Base-by-base conservation (phyloP, 1,140 invertebrate species). In the Drosophila guanche region DNA sequence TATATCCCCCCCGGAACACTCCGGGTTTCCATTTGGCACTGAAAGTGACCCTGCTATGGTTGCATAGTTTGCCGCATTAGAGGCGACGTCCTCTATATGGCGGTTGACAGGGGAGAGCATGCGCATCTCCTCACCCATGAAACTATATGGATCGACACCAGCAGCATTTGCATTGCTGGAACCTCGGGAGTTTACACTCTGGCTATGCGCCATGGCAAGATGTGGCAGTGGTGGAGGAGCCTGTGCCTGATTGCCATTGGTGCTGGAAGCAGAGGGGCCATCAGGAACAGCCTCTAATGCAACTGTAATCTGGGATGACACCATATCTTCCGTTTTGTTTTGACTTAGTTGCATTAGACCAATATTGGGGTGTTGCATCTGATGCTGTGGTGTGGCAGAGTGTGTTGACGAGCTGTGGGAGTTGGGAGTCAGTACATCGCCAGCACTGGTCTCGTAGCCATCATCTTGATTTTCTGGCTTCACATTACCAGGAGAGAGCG, bases 401-500 rank as follows among this genome's bases (percentile, higher is more conserved):
- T 93, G 93, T 46, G 92, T 92, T 33, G 93, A 93, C 40, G 93
- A 93, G 62, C 92, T 93, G 78, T 93, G 93, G 23, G 93, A 93
- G 66, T 93, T 93, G 43, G 93, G 93, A 27, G 93, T 93, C 85
- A 95, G 92, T 83, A 95, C 94, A 91, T 95, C 94, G 91, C 96
- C 95, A 79, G 95, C 95, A 92, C 95, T 95, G 69, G 96, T 96
- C 93, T 97, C 96, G 93, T 96, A 96, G 68, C 96, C 96, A 92
- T 97, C 96, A 93, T 97, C 96, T 89, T 95, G 94, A 71, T 94
- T 94, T 92, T 96, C 96, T 80, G 95, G 93, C 83, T 95, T 95
- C 1, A 72, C 69, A 91, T 94, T 94, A 88, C 91, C 90, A 53
- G 93, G 92, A 56, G 93, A 93, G 1, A 91, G 72, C 3, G 71